Conservation (phyloP, 1,140 invertebrate species). For the Penaeus chinensis region DNA sequence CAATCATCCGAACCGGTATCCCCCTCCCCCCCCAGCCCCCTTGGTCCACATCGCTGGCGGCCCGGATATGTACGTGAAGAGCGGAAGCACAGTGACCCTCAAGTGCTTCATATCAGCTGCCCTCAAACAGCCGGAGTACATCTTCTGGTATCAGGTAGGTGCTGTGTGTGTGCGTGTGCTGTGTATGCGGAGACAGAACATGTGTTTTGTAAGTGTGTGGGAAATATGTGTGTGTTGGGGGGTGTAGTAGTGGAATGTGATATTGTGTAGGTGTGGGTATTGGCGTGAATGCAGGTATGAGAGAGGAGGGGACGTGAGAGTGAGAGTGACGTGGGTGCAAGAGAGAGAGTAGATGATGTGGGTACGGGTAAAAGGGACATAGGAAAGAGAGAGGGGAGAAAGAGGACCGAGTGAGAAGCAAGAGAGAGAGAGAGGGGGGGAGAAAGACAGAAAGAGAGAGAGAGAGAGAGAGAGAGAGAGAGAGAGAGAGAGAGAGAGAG, state of each 20-base stretch:
- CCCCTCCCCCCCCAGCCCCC: slow-evolving; percentile 46
- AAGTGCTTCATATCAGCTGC: slow-evolving; percentile 80
- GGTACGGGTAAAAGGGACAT: too few relatives aligned
- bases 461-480: neutral
- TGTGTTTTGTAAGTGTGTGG: neutral
- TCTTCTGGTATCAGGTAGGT: slow-evolving; percentile 78
- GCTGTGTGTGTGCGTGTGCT: slow-evolving; percentile 2
- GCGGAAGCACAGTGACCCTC: slow-evolving; percentile 77
- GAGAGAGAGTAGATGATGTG: too few relatives aligned
- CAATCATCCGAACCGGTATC: too few relatives aligned
- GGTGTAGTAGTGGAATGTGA: neutral
- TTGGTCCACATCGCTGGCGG: slow-evolving; percentile 74
- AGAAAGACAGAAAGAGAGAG: neutral
- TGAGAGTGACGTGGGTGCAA: too few relatives aligned
- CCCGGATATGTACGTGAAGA: slow-evolving; percentile 79
- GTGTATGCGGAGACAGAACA: neutral
- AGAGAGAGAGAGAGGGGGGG: neutral
- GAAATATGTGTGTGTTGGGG: neutral
- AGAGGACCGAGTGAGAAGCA: neutral
- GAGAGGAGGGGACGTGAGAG: too few relatives aligned
- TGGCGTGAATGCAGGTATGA: neutral
- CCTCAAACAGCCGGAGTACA: slow-evolving; percentile 79
- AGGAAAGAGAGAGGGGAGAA: too few relatives aligned
- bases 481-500: neutral
- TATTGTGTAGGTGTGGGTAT: neutral